Base-by-base conservation (phyloP, 2,797 vertebrate genomes). In the Diplodus puntazzo region DNA sequence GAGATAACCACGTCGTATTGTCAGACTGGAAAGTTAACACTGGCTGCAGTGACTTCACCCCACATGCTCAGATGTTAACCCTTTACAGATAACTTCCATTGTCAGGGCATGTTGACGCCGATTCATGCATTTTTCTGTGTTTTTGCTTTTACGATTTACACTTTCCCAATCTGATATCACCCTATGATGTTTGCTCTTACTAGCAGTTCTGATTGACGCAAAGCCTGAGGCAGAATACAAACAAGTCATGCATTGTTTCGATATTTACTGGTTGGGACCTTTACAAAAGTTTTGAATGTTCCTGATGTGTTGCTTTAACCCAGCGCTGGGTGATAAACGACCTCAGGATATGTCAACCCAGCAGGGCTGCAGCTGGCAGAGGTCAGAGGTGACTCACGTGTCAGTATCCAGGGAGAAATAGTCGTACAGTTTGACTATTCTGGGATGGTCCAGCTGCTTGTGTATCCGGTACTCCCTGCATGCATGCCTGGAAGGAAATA, bases 401-500 rank as follows among this genome's bases (percentile, higher is more conserved):
- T 99, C 98, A 85, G 98, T 99, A 89, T 99, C 98, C 95, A 99
- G 93, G 78, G 98, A 99, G 94, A 99, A 99, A 92, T 99, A 99
- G 95, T 99, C 98, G 69, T 99, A 99, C 0, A 99, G 95, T 93
- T 99, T 99, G 95, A 99, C 98, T 97, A 99, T 99, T 93, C 98
- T 97, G 89, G 98, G 98, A 92, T 99, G 98, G 95, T 99, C 98
- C 94, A 99, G 95, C 93, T 99, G 98, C 95, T 99, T 99, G 95
- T 99, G 98, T 97, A 99, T 99, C 95, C 98, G 96, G 94, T 99
- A 99, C 87, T 99, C 98, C 95, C 98, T 96, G 95, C 98, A 99
- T 72, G 98, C 98, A 88, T 99, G 98, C 91, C 98, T 99, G 87
- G 7, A 88, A 92, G 92, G 82, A 93, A 88, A 88, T 59, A 79